A percentile compares a stretch with the other conserved stretches of the same genome.
These are phyloP conservation scores for Ophioninae sp. DNA, from an alignment of 2,888 invertebrate genomes.

Conservation along the genomic window DNA sequence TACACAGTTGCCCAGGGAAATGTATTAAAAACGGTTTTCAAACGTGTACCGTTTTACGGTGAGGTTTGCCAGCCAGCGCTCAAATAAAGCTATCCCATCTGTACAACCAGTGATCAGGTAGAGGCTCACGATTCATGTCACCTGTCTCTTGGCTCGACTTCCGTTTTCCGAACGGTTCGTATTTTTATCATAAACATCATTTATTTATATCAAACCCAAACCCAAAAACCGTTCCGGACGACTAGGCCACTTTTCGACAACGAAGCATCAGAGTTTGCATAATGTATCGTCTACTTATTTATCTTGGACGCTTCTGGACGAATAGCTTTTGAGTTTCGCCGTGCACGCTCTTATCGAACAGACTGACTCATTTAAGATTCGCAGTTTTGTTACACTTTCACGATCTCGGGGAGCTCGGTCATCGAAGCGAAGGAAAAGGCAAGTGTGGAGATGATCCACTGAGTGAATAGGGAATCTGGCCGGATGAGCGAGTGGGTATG, in stretches of 20 bases:
- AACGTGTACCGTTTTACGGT: background rate
- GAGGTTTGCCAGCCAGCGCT: background rate
- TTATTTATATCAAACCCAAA: no score
- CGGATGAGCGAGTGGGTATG: conserved; percentile 49
- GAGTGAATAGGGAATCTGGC: conserved; percentile 44
- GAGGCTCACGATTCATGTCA: conserved; percentile 10
- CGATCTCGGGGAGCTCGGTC: background rate
- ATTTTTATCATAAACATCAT: background rate
- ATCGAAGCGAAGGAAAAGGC: conserved; percentile 43
- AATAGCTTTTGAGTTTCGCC: no score
- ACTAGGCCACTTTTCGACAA: no score
- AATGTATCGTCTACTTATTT: no score
- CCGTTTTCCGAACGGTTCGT: conserved; percentile 1
- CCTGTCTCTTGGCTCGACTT: conserved; percentile 13
- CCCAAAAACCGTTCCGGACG: no score
- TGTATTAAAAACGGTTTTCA: background rate
- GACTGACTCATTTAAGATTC: background rate
- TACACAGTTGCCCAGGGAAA: no score
- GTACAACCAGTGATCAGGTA: conserved; percentile 19
- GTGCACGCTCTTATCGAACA: no score
- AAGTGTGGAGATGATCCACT: conserved; percentile 22
- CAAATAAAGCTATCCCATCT: conserved; percentile 37
- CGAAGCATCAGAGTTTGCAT: no score
- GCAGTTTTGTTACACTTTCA: background rate
- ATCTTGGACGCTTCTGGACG: no score